Evolutionary conservation across 2,888 invertebrate genomes (phyloP), one percentile per base, ranked within the genome.

Genomic region (Plemyria rubiginata): DNA sequence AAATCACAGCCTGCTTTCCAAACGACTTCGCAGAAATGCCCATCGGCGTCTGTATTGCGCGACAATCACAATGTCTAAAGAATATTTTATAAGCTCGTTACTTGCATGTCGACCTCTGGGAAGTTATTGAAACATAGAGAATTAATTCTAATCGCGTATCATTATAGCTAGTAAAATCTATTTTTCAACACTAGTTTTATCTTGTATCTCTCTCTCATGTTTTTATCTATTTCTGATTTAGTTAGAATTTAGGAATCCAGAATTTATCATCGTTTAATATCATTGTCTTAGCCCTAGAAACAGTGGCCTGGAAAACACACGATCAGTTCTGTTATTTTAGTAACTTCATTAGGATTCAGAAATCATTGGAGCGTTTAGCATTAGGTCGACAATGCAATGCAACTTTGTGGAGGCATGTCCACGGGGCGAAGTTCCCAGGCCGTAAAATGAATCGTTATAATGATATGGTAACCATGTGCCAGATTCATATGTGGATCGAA

Each of bases 1-100:
- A 92, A 92, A 92, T 92, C 92, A 92, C 92, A 90, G 88, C 89
- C 92, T 90, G 92, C 92, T 92, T 92, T 92, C 92, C 90, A 92
- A 92, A 92, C 91, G 88, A 88, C 88, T 92, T 92, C 92, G 85
- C 78, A 87, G 92, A 92, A 92, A 79, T 81, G 84, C 75, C 82
- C 78, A 82, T 82, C 85, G 85, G 85, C 88, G 88, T 86, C 87
- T 89, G 85, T 86, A 81, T 86, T 87, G 86, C 87, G 84, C 86
- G 86, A 85, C 84, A 73, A 79, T 81, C 81, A 83, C 80, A 78
- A 74, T 86, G 84, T 85, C 80, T 86, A 81, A 79, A 84, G 88
- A 88, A 90, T 84, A 86, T 87, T 78, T 85, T 86, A 88, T 86
- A 82, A 86, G 82, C 70, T 82, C 74, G 77, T 84, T 80, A 81